Base-by-base conservation (phyloP, 2,113 vertebrate genomes). In the Phylloscopus trochilus region DNA sequence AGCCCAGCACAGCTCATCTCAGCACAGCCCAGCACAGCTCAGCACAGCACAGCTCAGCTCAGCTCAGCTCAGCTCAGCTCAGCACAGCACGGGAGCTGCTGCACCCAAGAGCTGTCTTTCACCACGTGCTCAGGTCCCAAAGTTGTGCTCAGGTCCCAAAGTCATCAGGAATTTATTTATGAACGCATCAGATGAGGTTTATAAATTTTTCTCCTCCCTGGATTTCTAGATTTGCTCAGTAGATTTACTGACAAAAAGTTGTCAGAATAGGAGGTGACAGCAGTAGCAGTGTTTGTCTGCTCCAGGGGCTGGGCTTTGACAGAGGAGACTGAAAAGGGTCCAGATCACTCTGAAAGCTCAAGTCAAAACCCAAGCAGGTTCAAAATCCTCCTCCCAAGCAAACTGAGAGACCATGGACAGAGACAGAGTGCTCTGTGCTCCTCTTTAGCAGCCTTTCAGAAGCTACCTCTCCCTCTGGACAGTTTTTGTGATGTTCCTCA, bases 361-460 rank as follows among this genome's bases (percentile, higher is more conserved):
- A 68, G 23, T 20, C 23, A 26, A 84, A 87, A 64, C 9, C 3
- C n/a, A 53, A 19, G 2, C 9, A 35, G 4, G 13, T 31, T 43
- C 52, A 55, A 64, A 87, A 92, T 39, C 15, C 23, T 52, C 15
- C 51, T 69, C 49, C 26, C 21, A 60, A 10, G 63, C 0, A 7
- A 41, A 17, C 13, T 60, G 28, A 24, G 49, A 68, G 31, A 35
- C 47, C 74, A 87, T 6, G 37, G 41, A 24, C 56, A 72, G 64
- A 79, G 35, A 37, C 44, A 63, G 26, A 31, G 13, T 0, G 0
- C 0, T 0, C 5, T 41, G 11, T 55, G 24, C 9, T 78, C 43
- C 43, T 33, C 52, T 47, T 41, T 2, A 23, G 37, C 30, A 60
- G 35, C 1, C 49, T 68, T 93, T 46, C 12, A 24, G 13, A 68